These are phyloP conservation scores for Diabrotica virgifera DNA, from an alignment of 1,140 invertebrate species.

Conservation along the genomic window DNA sequence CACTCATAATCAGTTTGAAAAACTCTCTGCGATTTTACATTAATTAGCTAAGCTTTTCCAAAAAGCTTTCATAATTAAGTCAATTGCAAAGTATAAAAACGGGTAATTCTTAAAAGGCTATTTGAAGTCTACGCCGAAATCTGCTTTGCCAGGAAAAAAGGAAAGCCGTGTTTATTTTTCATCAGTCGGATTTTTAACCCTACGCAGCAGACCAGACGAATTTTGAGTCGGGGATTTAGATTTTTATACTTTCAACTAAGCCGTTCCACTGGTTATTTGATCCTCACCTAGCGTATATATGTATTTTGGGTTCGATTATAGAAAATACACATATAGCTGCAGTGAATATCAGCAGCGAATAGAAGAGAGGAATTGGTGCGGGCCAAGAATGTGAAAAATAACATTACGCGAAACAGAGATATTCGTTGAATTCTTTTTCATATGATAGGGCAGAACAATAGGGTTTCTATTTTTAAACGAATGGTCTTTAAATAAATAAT, in stretches of 20 bases:
- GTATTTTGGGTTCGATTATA: constrained; percentile 43
- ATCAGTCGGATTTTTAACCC: constrained; percentile 44
- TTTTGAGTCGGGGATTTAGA: background rate
- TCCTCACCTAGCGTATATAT: constrained; percentile 40
- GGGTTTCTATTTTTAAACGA: too few relatives aligned
- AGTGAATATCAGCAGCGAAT: too few relatives aligned
- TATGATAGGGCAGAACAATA: too few relatives aligned
- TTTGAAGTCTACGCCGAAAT: constrained; percentile 33
- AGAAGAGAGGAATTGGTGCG: constrained; percentile 18
- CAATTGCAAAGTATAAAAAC: constrained; percentile 28
- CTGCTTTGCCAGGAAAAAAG: constrained; percentile 37
- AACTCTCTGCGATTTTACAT: too few relatives aligned
- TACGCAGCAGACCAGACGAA: constrained; percentile 26
- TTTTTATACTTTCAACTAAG: background rate
- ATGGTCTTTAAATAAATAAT: too few relatives aligned
- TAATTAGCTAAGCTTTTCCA: too few relatives aligned
- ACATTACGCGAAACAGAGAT: too few relatives aligned
- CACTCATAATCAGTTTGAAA: too few relatives aligned
- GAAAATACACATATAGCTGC: constrained; percentile 34
- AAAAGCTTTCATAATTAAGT: constrained; percentile 22
- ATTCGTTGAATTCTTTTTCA: too few relatives aligned
- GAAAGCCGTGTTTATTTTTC: constrained; percentile 45
- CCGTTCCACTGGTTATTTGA: constrained; percentile 34
- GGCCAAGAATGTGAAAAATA: background rate
- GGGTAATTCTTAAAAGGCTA: constrained; percentile 34